These are phyloP conservation scores for Sinhomidia bicolor DNA, from an alignment of 2,888 invertebrate genomes.

Conservation along the genomic window DNA sequence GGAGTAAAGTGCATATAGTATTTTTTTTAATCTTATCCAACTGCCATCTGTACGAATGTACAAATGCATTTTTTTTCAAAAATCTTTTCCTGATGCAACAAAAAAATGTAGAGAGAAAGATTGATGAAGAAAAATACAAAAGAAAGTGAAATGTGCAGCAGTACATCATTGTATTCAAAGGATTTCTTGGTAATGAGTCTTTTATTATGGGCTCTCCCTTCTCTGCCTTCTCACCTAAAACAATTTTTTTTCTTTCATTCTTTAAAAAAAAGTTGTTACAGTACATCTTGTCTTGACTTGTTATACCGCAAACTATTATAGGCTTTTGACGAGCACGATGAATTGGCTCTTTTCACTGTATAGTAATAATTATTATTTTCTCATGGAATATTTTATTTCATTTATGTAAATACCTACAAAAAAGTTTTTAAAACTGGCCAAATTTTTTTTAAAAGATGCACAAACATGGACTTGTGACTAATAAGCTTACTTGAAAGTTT, in stretches of 20 bases:
- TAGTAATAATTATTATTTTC: slow-evolving; percentile 25
- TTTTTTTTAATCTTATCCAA: no score
- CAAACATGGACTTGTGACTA: slow-evolving; percentile 19
- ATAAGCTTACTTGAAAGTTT: not conserved
- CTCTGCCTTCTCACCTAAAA: not conserved
- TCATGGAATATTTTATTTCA: slow-evolving; percentile 26
- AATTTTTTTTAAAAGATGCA: no score
- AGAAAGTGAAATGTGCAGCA: slow-evolving; percentile 44
- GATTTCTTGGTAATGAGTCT: slow-evolving; percentile 26
- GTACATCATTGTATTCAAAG: slow-evolving; percentile 14
- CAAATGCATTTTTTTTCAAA: slow-evolving; percentile 28
- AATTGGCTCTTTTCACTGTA: not conserved
- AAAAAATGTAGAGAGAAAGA: slow-evolving; percentile 30
- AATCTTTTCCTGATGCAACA: slow-evolving; percentile 6
- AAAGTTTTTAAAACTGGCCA: not conserved
- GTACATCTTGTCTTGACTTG: not conserved
- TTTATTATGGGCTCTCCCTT: slow-evolving; percentile 12
- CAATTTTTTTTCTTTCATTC: not conserved
- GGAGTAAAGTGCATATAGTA: slow-evolving; percentile 13
- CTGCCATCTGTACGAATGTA: no score
- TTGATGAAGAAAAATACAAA: slow-evolving; percentile 54
- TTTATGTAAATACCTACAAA: not conserved
- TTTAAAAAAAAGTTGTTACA: not conserved
- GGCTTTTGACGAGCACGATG: not conserved
- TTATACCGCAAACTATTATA: not conserved